A percentile compares a stretch with the other conserved stretches of the same genome.
Conservation (phyloP, 2,113 vertebrate species). For the Athene noctua region DNA sequence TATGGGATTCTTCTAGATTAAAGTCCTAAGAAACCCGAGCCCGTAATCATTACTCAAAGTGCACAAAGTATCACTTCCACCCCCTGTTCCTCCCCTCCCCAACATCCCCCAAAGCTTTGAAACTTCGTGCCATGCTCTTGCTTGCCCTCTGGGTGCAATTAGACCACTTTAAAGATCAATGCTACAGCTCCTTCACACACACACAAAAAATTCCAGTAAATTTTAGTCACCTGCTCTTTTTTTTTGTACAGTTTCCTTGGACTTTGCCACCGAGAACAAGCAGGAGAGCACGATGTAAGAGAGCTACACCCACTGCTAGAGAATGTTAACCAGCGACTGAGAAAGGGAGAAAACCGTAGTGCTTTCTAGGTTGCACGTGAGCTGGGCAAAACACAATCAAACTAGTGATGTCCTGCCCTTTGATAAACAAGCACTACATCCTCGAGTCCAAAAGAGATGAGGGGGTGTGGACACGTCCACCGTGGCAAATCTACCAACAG, state of each 20-base stretch:
- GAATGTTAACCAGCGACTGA: not conserved
- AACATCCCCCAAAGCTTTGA: not conserved
- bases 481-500: accelerated
- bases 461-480: not conserved
- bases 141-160: not conserved
- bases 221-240: not conserved
- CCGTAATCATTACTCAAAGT: not conserved
- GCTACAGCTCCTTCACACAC: not conserved
- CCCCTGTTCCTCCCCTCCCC: not conserved
- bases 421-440: not conserved
- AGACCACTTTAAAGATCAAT: not conserved
- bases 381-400: not conserved
- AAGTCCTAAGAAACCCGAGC: not conserved
- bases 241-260: not conserved
- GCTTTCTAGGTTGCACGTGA: no score
- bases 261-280: not conserved
- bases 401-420: not conserved
- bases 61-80: not conserved
- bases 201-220: not conserved
- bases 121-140: not conserved
- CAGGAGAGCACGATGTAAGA: not conserved
- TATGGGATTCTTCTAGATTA: not conserved
- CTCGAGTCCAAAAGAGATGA: not conserved
- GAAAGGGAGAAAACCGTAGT: not conserved
- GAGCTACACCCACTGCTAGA: not conserved